Percentiles rank a stretch among this genome's conserved stretches.
These are phyloP conservation scores for Drosophila buzzatii DNA, from an alignment of 2,888 invertebrate species.

Conservation along the genomic window DNA sequence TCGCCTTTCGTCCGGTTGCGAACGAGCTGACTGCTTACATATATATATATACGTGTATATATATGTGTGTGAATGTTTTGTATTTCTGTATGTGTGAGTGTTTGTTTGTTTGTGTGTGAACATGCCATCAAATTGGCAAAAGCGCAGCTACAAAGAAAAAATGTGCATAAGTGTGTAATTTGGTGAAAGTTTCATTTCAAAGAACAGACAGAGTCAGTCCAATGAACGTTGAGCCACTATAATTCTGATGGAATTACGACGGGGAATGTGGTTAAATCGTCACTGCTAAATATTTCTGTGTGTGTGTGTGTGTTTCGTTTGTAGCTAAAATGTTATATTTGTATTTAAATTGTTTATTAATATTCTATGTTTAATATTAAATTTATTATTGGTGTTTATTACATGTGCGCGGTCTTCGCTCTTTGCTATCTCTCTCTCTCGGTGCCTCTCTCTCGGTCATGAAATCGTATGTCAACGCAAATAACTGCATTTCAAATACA, in stretches of 20 bases:
- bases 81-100: conserved; percentile 17
- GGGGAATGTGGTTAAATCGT: conserved; percentile 14
- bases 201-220: conserved; percentile 2
- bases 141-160: conserved; percentile 45
- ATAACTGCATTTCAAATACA: conserved; percentile 47
- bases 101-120: conserved; percentile 35
- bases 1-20: conserved; percentile 24
- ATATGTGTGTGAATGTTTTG: background rate
- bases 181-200: conserved; percentile 52
- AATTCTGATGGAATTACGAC: conserved; percentile 12
- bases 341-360: conserved; percentile 5
- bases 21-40: conserved; percentile 34
- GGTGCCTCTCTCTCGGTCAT: conserved; percentile 4
- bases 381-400: conserved; percentile 57
- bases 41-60: conserved; percentile 3
- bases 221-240: conserved; percentile 1
- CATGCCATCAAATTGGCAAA: conserved; percentile 58
- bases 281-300: background rate
- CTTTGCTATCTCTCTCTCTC: conserved; percentile 10
- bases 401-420: conserved; percentile 50
- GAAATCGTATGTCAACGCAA: conserved; percentile 22
- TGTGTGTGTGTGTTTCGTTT: conserved; percentile 18
- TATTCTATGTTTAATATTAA: conserved; percentile 33
- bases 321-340: conserved; percentile 3
- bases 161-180: conserved; percentile 49